Conservation (phyloP, 2,797 vertebrate species). For the Hoplostethus mediterraneus region DNA sequence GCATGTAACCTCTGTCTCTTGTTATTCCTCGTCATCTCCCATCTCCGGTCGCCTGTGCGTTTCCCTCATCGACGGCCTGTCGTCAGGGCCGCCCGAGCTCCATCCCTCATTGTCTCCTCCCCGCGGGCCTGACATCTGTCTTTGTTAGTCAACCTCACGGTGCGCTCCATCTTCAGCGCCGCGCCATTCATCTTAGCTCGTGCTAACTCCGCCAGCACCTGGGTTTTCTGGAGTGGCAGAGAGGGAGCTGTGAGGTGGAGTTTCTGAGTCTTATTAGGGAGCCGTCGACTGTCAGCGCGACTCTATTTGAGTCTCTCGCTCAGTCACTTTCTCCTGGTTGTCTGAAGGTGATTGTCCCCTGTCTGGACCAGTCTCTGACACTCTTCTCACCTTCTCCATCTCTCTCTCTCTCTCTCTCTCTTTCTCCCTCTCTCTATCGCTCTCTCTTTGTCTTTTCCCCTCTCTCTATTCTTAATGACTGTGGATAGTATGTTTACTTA, state of each 20-base stretch:
- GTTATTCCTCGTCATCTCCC: slow-evolving; percentile 71
- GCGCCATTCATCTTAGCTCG: slow-evolving; percentile 74
- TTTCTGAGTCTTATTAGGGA: slow-evolving; percentile 66
- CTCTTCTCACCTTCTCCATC: neutral
- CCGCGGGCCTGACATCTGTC: slow-evolving; percentile 77
- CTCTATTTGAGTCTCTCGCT: slow-evolving; percentile 55
- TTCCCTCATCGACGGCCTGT: slow-evolving; percentile 70
- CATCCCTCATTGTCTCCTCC: slow-evolving; percentile 77
- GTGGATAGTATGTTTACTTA: slow-evolving; percentile 30
- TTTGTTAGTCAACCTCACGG: slow-evolving; percentile 77
- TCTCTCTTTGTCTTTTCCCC: slow-evolving; percentile 29
- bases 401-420: slow-evolving; percentile 6
- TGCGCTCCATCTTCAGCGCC: slow-evolving; percentile 60
- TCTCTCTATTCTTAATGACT: slow-evolving; percentile 37
- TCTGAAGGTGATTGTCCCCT: slow-evolving; percentile 55
- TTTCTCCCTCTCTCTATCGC: slow-evolving; percentile 13
- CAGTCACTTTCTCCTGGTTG: slow-evolving; percentile 55
- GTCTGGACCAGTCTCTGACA: slow-evolving; percentile 44
- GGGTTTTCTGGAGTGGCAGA: slow-evolving; percentile 59
- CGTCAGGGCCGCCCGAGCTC: slow-evolving; percentile 66
- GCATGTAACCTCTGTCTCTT: slow-evolving; percentile 65
- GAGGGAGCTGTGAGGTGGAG: slow-evolving; percentile 66
- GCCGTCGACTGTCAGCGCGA: slow-evolving; percentile 60
- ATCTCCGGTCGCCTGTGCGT: slow-evolving; percentile 58
- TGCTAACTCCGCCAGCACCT: slow-evolving; percentile 68